phyloP scores from a whole-genome alignment of 2,113 vertebrate species.

The Zapornia atra region DNA sequence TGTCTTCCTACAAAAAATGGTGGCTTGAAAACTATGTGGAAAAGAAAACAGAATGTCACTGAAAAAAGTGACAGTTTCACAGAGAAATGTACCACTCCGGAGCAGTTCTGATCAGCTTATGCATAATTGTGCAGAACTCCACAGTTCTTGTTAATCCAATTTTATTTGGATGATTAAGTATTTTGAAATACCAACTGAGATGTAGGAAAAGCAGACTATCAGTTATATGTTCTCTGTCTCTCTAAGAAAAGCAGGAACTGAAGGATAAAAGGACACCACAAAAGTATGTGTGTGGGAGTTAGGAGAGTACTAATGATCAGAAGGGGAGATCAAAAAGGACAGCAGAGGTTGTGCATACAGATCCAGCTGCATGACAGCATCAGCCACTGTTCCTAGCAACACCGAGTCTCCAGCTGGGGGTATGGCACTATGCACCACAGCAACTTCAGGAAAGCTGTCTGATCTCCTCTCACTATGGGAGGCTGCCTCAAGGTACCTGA shows the following conservation, averaged over 20 bases:
- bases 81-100: not conserved
- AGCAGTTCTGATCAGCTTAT: not conserved
- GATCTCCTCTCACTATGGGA: not conserved
- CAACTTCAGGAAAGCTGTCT: not conserved
- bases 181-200: conserved; percentile 17
- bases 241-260: not conserved
- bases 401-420: not conserved
- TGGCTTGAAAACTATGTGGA: not conserved
- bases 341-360: not conserved
- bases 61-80: not conserved
- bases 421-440: not conserved
- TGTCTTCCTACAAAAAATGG: not conserved
- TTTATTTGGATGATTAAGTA: not conserved
- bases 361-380: not conserved
- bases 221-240: not conserved
- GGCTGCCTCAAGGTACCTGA: not conserved
- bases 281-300: not conserved
- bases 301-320: not conserved
- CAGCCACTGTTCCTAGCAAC: not conserved
- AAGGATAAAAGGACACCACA: not conserved
- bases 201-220: not conserved
- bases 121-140: not conserved
- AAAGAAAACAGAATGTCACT: not conserved
- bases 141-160: conserved; percentile 4
- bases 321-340: not conserved